phyloP scores from a whole-genome alignment of 2,797 vertebrate species.

The Sebastes ruberrimus region DNA sequence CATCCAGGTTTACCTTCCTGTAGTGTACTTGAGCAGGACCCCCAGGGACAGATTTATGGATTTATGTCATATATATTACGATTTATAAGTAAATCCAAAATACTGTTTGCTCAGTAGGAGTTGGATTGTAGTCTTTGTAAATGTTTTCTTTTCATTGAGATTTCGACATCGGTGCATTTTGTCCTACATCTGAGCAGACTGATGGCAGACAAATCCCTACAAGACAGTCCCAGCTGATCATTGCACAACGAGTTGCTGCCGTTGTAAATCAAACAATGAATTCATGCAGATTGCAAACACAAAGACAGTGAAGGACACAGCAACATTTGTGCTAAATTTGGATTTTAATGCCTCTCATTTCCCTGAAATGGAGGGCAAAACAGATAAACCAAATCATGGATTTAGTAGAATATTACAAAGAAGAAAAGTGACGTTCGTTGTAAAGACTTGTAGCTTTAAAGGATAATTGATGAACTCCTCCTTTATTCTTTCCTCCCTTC shows the following conservation, averaged over 20 bases:
- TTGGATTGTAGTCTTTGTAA: neutral
- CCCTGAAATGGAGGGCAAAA: neutral
- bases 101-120: neutral
- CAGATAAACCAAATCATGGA: neutral
- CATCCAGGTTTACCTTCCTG: neutral
- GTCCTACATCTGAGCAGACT: neutral
- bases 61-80: neutral
- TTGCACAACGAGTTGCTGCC: neutral
- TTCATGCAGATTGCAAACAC: neutral
- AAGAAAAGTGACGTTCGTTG: neutral
- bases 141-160: neutral
- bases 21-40: neutral
- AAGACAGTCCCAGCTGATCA: neutral
- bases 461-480: neutral
- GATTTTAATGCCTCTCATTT: neutral
- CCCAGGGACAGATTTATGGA: neutral
- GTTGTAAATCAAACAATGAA: neutral
- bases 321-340: neutral
- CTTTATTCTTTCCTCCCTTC: neutral
- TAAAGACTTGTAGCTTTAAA: neutral
- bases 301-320: neutral
- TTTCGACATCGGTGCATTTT: neutral
- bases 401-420: neutral
- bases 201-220: neutral
- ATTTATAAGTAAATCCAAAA: neutral